Percentiles rank a stretch among this genome's conserved stretches.
phyloP scores from a whole-genome alignment of 2,888 invertebrate genomes.

The Metopia argyrocephala region DNA sequence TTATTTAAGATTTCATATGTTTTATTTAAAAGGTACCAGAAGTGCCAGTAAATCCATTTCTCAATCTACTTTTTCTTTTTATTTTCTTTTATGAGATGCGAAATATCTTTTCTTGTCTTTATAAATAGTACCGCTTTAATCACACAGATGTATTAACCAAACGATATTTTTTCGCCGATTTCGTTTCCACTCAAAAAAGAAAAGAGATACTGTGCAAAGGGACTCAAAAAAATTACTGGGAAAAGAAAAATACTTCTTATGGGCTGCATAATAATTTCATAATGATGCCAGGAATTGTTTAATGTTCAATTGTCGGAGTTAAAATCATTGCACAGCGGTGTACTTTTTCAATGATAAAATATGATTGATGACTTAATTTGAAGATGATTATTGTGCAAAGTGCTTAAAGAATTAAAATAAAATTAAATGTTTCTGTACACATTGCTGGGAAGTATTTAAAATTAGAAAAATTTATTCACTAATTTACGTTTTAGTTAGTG shows the following conservation, averaged over 20 bases:
- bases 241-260: neutral
- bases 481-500: too few relatives aligned
- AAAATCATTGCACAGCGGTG: constrained; percentile 56
- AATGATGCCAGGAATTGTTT: constrained; percentile 44
- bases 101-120: constrained; percentile 48
- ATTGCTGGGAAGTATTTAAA: neutral
- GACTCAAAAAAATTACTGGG: neutral
- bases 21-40: constrained; percentile 40
- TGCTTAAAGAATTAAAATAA: neutral
- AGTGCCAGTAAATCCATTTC: constrained; percentile 45
- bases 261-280: constrained; percentile 26
- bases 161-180: constrained; percentile 13
- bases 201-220: neutral
- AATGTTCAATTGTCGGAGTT: constrained; percentile 50
- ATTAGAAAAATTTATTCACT: too few relatives aligned
- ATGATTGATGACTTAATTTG: constrained; percentile 61
- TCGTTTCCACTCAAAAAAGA: neutral
- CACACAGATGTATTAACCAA: constrained; percentile 49
- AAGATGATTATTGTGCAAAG: constrained; percentile 38
- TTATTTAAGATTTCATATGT: constrained; percentile 25
- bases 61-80: constrained; percentile 19
- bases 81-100: constrained; percentile 15
- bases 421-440: neutral
- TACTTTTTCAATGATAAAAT: constrained; percentile 38
- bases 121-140: constrained; percentile 58